These are phyloP conservation scores for Biston stratarius DNA, from an alignment of 2,888 invertebrate genomes.

Conservation along the genomic window DNA sequence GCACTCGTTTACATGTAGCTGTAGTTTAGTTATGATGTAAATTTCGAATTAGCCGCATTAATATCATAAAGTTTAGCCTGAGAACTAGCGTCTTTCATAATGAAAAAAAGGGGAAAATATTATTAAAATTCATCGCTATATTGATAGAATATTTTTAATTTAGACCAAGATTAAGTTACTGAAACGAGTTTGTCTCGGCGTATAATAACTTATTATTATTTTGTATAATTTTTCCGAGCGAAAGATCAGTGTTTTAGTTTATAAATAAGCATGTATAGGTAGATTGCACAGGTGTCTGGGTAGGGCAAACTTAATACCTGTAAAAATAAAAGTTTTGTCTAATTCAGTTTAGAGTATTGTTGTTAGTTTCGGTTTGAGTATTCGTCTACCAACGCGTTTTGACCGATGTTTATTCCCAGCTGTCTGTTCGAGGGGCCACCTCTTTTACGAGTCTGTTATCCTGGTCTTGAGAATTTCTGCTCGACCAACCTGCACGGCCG, in stretches of 20 bases:
- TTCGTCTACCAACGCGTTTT: constrained; percentile 54
- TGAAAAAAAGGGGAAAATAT: neutral
- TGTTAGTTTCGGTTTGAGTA: constrained; percentile 55
- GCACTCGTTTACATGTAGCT: constrained; percentile 24
- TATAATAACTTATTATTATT: neutral
- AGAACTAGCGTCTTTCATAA: constrained; percentile 4
- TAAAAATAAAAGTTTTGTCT: constrained; percentile 33
- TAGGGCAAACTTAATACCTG: constrained; percentile 25
- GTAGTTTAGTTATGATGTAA: constrained; percentile 29
- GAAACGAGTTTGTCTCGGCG: constrained; percentile 8
- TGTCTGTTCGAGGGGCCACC: constrained; percentile 60
- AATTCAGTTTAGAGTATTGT: constrained; percentile 43
- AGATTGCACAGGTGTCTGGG: constrained; percentile 15
- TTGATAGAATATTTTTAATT: constrained; percentile 1
- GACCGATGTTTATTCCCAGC: constrained; percentile 63
- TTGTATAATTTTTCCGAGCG: constrained; percentile 5
- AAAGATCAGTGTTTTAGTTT: constrained; percentile 10
- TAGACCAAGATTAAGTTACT: neutral
- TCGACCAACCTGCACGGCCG: constrained; percentile 82
- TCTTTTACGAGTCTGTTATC: constrained; percentile 77
- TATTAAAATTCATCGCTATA: neutral
- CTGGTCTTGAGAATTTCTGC: constrained; percentile 71
- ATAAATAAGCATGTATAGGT: constrained; percentile 1
- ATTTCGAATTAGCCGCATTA: constrained; percentile 31
- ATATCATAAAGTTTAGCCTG: constrained; percentile 24